Evolutionary conservation across 2,888 invertebrate genomes (phyloP).

Genomic region (Drosophila merina): DNA sequence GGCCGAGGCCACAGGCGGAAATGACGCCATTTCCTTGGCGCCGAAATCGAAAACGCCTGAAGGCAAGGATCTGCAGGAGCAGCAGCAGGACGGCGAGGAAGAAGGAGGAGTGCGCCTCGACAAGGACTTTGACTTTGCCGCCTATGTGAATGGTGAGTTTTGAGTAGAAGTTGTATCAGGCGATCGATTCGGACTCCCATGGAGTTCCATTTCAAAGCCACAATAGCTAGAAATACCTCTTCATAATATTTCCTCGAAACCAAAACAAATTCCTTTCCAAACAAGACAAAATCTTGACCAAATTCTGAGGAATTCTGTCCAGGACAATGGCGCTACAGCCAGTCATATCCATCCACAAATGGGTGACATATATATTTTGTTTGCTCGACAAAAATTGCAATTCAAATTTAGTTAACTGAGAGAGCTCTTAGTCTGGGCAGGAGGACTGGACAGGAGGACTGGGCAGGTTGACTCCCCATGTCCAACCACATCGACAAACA

Average conservation of each 20-base stretch:
- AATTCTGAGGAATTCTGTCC: background rate
- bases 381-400: constrained; percentile 53
- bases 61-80: constrained; percentile 9
- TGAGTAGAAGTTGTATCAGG: no score
- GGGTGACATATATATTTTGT: constrained; percentile 26
- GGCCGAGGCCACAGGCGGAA: constrained; percentile 51
- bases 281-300: background rate
- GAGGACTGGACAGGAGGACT: background rate
- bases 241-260: no score
- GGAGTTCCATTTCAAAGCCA: background rate
- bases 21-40: constrained; percentile 63
- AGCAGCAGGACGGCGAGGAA: constrained; percentile 26
- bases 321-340: no score
- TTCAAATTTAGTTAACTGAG: constrained; percentile 47
- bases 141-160: constrained; percentile 65
- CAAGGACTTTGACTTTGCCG: constrained; percentile 57
- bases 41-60: constrained; percentile 10
- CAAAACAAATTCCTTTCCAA: background rate
- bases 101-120: constrained; percentile 24
- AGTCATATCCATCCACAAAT: constrained; percentile 3
- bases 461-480: background rate
- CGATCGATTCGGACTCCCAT: no score
- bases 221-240: background rate
- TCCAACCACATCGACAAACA: constrained; percentile 27
- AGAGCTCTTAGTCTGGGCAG: background rate